Evolutionary conservation across 1,140 invertebrate species (phyloP).

Genomic region (Coptotermes formosanus): DNA sequence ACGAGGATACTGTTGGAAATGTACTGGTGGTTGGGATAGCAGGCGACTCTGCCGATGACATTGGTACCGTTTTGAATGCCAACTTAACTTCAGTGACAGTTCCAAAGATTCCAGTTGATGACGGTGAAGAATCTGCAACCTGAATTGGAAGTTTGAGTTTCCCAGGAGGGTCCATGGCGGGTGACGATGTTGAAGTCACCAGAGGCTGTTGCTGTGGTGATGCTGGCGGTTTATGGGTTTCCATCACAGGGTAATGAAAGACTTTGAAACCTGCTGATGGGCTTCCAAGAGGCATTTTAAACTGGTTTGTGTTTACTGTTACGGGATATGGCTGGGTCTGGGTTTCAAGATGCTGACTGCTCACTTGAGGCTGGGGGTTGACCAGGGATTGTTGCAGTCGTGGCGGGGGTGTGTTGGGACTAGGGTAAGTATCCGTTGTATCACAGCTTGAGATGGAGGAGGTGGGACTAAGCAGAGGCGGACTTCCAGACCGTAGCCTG

Average conservation of each 20-base stretch:
- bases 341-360: background rate
- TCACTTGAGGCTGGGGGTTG: background rate
- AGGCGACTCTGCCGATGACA: background rate
- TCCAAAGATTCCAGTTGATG: background rate
- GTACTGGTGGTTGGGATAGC: background rate
- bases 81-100: conserved; percentile 29
- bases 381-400: background rate
- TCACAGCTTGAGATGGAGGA: conserved; percentile 25
- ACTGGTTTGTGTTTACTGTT: background rate
- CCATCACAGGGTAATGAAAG: background rate
- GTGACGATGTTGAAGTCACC: conserved; percentile 18
- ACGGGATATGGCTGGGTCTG: background rate
- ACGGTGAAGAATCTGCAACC: background rate
- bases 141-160: background rate
- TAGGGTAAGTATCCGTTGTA: conserved; percentile 22
- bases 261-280: conserved; percentile 8
- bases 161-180: background rate
- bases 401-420: conserved; percentile 20
- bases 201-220: conserved; percentile 26
- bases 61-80: conserved; percentile 28
- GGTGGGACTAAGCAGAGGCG: background rate
- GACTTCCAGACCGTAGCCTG: background rate
- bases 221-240: conserved; percentile 10
- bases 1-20: background rate
- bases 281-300: conserved; percentile 21